Conservation (phyloP, 64 coral and sea anemone species). For the Montipora efflorescens region DNA sequence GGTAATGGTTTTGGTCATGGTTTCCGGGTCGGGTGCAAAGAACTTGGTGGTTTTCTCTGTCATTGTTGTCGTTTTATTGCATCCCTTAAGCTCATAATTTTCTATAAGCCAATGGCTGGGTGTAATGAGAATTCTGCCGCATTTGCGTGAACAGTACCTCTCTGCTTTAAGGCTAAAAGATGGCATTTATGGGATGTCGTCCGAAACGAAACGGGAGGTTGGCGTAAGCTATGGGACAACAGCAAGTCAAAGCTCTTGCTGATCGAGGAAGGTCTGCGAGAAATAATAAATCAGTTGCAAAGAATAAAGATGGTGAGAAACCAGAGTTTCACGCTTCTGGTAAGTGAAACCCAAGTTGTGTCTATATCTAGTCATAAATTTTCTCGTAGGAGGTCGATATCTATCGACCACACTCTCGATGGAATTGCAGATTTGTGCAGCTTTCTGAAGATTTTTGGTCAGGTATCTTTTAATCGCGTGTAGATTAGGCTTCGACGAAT, state of each 20-base stretch:
- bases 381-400: not conserved
- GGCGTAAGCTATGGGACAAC: constrained; percentile 50
- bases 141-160: not conserved
- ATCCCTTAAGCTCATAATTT: not conserved
- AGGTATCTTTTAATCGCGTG: not conserved
- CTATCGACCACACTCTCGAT: constrained; percentile 2
- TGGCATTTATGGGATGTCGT: constrained; percentile 7
- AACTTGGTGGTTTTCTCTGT: not conserved
- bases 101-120: not conserved
- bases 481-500: not conserved
- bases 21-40: constrained; percentile 78
- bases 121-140: not conserved
- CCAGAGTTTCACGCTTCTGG: constrained; percentile 23
- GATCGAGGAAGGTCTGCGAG: constrained; percentile 23
- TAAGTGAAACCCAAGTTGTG: not conserved
- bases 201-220: not conserved
- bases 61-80: not conserved
- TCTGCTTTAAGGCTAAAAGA: not conserved
- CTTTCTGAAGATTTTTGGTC: constrained; percentile 22
- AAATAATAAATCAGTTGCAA: not conserved
- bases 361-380: not conserved
- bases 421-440: not conserved
- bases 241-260: constrained; percentile 23
- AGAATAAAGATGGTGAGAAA: constrained; percentile 40
- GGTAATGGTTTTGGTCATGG: constrained; percentile 77